Evolutionary conservation across 2,113 vertebrate genomes (phyloP), one percentile per base, ranked within the genome.

Genomic region (Menidia beryllina): DNA sequence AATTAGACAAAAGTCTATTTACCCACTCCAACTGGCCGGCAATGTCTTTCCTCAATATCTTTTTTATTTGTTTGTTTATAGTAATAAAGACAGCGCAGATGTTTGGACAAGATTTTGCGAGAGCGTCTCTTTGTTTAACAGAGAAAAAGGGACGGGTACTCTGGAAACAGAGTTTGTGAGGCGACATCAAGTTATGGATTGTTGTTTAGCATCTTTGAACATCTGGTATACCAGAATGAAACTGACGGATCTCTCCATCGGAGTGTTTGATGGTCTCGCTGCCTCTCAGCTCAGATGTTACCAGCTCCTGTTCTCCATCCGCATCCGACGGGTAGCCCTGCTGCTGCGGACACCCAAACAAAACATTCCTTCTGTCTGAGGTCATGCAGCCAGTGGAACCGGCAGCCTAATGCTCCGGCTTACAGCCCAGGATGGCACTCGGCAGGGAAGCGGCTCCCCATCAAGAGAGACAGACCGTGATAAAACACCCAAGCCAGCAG

Each of bases 301-400:
- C 13, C 12, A 53, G 45, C 43, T 62, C 38, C 64, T 39, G 43
- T 43, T 69, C 61, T 61, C 45, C 14, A 62, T 55, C 21, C 14
- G 59, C 70, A 59, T 66, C 69, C 72, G 61, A 61, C 78, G 13
- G 65, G 77, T 72, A 87, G 80, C 70, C 68, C 79, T 75, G 81
- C 79, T 75, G 81, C 75, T 78, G 86, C 62, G 72, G 76, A 70
- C 50, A 47, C 86, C 77, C 84, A 76, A 83, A 90, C 83, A 80
- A 90, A 89, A 92, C 92, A 94, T 94, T 93, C 92, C 91, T 88
- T 69, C 68, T 58, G 75, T 73, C 81, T 92, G 89, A 93, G 75
- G 79, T 93, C 89, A 93, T 58, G 24, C 63, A 63, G 76, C 70
- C 77, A 41, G 77, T 86, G 72, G 90, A 89, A 91, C 85, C 88